Evolutionary conservation across 1,140 invertebrate species (phyloP), one percentile per base, ranked within the genome.

Genomic region (Tetramorium simillimum): DNA sequence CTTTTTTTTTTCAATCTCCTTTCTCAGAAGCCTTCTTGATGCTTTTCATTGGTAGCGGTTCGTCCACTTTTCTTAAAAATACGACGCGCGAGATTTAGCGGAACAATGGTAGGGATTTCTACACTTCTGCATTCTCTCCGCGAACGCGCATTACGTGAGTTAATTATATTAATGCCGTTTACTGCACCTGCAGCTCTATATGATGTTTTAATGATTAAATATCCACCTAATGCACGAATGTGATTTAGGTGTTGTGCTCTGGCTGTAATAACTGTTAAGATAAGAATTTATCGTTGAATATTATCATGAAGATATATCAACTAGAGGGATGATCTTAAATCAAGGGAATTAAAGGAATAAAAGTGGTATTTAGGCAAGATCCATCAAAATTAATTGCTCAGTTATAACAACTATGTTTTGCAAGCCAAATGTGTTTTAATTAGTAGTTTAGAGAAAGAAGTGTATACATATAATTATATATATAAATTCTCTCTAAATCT

Each of bases 221-320:
- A 43, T 56, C 24, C 21, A 18, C 40, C 7, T 78, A 78, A 78
- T 78, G 76, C 60, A 49, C 43, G 10, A 75, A 46, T 33, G 24
- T 56, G 33, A 69, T 81, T 86, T 70, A 69, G 43, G 21, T 46
- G 40, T 43, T 65, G 69, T 24, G 53, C 43, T 14, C 21, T 37
- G 37, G 14, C 16, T 28, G 14, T 88, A 76, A 77, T 85, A 60
- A 49, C 51, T 69, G 63, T 85, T 75, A 84, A 58, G 40, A 12
- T 24, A 21, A 49, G 1, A 88, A 89, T 89, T 89, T 89, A 89
- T 85, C 5, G 78, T 3, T 14, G 49, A 40, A 53, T 51, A 89
- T 89, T 89, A 88, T 81, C 51, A 62, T 49, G 53, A 72, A 81
- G 72, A 56, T 81, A 53, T 81, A 81, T 56, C 58, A 63, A 9